Percentiles rank a stretch among this genome's conserved stretches.
These are phyloP conservation scores for Lutjanus campechanus DNA, from an alignment of 2,797 vertebrate species.

Conservation along the genomic window DNA sequence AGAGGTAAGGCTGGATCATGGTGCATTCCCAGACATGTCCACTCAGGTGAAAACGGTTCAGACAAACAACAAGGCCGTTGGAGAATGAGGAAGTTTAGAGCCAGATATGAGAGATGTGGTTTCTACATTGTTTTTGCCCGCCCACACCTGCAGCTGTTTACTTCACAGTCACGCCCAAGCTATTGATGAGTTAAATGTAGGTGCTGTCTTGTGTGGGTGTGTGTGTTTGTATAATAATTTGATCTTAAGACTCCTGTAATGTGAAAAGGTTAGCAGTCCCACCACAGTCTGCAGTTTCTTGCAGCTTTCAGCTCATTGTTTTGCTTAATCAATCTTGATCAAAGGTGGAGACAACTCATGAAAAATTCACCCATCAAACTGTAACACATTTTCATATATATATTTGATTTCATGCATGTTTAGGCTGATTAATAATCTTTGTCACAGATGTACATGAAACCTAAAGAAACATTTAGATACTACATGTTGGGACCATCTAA, in stretches of 20 bases:
- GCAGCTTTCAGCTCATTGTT: neutral
- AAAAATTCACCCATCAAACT: neutral
- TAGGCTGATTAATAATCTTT: neutral
- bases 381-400: no score
- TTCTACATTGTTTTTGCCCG: neutral
- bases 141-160: constrained; percentile 22
- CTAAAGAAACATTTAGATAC: neutral
- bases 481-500: neutral
- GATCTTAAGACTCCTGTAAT: neutral
- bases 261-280: neutral
- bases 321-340: neutral
- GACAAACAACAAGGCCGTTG: constrained; percentile 10
- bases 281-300: neutral
- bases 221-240: neutral
- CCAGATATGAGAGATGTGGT: constrained; percentile 14
- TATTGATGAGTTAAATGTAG: neutral
- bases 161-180: neutral
- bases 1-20: constrained; percentile 89
- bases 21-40: neutral
- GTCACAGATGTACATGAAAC: neutral
- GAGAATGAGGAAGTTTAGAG: constrained; percentile 55
- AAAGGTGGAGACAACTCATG: neutral
- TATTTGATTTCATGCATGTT: neutral
- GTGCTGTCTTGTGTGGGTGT: neutral
- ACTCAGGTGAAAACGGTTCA: neutral